A percentile compares a stretch with the other conserved stretches of the same genome.
Evolutionary conservation across 2,113 vertebrate species (phyloP).

Genomic region (Callionymus lyra): DNA sequence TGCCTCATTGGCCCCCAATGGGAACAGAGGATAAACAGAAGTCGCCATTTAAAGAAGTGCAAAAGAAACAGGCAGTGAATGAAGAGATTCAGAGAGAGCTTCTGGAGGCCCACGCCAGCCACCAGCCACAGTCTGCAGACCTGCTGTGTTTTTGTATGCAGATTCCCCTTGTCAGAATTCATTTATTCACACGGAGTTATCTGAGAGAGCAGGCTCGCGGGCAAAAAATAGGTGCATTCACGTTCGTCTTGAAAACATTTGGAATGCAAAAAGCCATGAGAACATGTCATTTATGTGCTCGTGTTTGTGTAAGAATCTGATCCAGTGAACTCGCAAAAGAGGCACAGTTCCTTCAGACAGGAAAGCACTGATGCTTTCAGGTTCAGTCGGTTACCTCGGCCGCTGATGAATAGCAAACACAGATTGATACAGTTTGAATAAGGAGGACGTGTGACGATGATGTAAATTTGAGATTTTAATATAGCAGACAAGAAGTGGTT

Average conservation of each 20-base stretch:
- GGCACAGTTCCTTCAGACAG: constrained; percentile 27
- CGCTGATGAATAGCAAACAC: neutral
- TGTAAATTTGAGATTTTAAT: too few species aligned
- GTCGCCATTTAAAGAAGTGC: constrained; percentile 51
- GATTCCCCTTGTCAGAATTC: constrained; percentile 65
- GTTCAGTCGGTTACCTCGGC: constrained; percentile 36
- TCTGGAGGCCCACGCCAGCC: constrained; percentile 36
- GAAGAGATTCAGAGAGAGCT: constrained; percentile 47
- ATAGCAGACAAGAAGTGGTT: too few species aligned
- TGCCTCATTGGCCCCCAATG: constrained; percentile 25
- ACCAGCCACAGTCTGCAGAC: constrained; percentile 35
- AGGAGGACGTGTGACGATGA: too few species aligned
- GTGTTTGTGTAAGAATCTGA: constrained; percentile 58
- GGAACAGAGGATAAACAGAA: constrained; percentile 40
- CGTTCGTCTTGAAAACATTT: constrained; percentile 49
- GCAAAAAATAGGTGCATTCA: constrained; percentile 61
- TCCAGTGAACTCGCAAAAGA: constrained; percentile 15
- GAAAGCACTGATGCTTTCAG: constrained; percentile 33
- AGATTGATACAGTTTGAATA: too few species aligned
- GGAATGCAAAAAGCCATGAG: constrained; percentile 59
- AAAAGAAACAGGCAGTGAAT: constrained; percentile 42
- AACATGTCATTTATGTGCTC: constrained; percentile 48
- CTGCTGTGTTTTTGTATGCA: constrained; percentile 64
- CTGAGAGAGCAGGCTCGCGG: constrained; percentile 39
- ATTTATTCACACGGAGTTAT: constrained; percentile 59